phyloP scores from a whole-genome alignment of 2,888 invertebrate genomes.

The Rugalucina vietnamica region DNA sequence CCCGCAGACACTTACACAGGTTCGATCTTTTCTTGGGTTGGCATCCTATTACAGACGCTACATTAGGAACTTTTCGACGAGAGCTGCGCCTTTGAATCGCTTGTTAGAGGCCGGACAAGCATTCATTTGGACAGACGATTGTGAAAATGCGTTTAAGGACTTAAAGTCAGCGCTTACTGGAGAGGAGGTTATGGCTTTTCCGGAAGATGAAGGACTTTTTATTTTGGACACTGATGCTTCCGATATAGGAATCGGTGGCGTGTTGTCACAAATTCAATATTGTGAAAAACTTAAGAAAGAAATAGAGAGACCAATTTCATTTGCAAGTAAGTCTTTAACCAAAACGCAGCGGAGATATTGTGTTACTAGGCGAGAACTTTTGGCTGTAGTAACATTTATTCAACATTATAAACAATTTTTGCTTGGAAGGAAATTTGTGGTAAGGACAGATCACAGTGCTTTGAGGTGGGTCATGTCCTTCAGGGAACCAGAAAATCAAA shows the following conservation, averaged over 20 bases:
- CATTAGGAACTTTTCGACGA: constrained; percentile 36
- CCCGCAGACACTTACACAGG: constrained; percentile 21
- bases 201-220: constrained; percentile 20
- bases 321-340: constrained; percentile 31
- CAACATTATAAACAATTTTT: constrained; percentile 63
- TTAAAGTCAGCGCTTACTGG: constrained; percentile 30
- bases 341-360: not conserved
- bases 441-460: constrained; percentile 62
- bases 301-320: constrained; percentile 45
- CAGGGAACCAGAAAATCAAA: constrained; percentile 48
- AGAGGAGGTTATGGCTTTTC: constrained; percentile 46
- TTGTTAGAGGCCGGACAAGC: constrained; percentile 30
- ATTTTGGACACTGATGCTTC: constrained; percentile 33
- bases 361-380: constrained; percentile 36
- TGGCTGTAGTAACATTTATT: constrained; percentile 58
- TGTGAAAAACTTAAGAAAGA: not conserved
- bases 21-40: constrained; percentile 45
- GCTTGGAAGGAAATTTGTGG: constrained; percentile 10
- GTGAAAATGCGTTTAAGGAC: constrained; percentile 31
- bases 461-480: constrained; percentile 55
- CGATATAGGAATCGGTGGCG: constrained; percentile 36
- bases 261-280: constrained; percentile 44
- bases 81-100: constrained; percentile 33
- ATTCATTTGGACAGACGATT: constrained; percentile 44
- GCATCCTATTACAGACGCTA: constrained; percentile 47